Percentiles rank a stretch among this genome's conserved stretches.
These are phyloP conservation scores for Rhabdophis nuchalis DNA, from an alignment of 2,797 vertebrate species.

Conservation along the genomic window DNA sequence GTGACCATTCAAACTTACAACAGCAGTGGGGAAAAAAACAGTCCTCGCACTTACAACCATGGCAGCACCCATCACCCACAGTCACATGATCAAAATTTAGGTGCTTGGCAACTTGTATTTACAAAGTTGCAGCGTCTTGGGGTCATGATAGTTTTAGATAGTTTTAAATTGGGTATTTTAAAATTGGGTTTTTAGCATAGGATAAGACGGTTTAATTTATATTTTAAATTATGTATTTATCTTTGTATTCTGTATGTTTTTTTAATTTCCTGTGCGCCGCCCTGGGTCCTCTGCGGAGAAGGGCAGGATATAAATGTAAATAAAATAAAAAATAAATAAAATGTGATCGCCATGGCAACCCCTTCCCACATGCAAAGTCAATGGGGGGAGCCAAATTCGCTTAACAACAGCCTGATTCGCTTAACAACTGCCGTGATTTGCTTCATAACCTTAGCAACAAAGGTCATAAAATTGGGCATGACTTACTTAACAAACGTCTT, in stretches of 20 bases:
- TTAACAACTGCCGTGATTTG: neutral
- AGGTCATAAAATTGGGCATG: neutral
- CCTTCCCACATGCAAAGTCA: neutral
- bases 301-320: no score
- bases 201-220: no score
- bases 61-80: neutral
- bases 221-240: no score
- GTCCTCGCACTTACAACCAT: neutral
- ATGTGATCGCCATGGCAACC: neutral
- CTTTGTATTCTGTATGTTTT: no score
- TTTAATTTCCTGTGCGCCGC: no score
- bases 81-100: neutral
- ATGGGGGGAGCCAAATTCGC: neutral
- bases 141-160: no score
- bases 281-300: no score
- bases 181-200: no score
- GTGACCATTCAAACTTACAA: neutral
- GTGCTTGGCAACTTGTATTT: neutral
- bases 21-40: neutral
- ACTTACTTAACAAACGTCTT: neutral
- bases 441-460: neutral
- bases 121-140: neutral
- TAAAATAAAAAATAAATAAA: no score
- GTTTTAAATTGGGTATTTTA: no score
- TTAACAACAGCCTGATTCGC: neutral